Evolutionary conservation across 2,113 vertebrate species (phyloP), one percentile per base, ranked within the genome.

Genomic region (Neolamprologus kungweensis): DNA sequence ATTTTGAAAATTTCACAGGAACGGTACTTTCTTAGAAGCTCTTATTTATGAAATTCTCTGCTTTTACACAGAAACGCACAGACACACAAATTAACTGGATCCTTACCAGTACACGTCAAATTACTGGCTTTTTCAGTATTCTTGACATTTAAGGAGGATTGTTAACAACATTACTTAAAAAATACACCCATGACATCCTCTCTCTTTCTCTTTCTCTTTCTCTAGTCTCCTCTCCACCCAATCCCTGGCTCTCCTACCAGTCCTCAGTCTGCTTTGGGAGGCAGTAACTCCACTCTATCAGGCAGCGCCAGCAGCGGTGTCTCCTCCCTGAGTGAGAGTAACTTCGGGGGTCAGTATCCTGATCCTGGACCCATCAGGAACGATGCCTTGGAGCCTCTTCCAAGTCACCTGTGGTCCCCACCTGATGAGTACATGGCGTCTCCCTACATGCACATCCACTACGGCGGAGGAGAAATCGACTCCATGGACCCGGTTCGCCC

Each of bases 241-340:
- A 98, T 98, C 88, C 98, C 98, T 28, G 98, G 98, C 84, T 98
- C 98, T 7, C 98, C 98, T 83, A 98, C 98, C 90, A 99, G 98
- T 92, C 98, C 98, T 0, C 98, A 98, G 95, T 99, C 98, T 16
- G 98, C 98, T 78, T 91, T 99, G 88, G 98, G 98, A 21, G 98
- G 98, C 92, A 99, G 98, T 93, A 98, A 98, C 95, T 99, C 98
- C 65, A 98, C 98, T 4, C 96, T 99, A 89, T 99, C 98, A 0
- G 98, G 98, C 95, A 99, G 98, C 5, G 98, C 98, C 95, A 99
- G 98, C 96, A 99, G 98, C 1, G 98, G 98, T 0, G 98, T 99
- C 35, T 99, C 98, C 51, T 99, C 98, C 85, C 90, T 99, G 91
- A 99, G 98, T 1, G 98, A 99, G 94, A 98, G 98, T 90, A 98